Base-by-base conservation (phyloP, 2,797 vertebrate genomes). In the Sciurus vulgaris region DNA sequence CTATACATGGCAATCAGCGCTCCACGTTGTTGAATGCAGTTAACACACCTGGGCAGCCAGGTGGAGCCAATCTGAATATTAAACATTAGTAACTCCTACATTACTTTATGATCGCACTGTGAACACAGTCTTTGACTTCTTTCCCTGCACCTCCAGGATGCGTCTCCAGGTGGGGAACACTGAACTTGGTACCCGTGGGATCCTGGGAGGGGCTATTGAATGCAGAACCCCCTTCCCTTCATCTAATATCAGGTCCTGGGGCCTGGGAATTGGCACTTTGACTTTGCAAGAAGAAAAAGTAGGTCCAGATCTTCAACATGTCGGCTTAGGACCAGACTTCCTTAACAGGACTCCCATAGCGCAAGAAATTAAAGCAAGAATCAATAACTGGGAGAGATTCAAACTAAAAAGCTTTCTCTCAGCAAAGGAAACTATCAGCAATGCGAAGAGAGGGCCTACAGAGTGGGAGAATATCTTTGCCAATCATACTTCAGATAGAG, bases 1-100 rank as follows among this genome's bases (percentile, higher is more conserved):
- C 5, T 18, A 2, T 49, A 35, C 0, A 0, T 41, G 59, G 38
- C 13, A 17, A 38, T 13, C 5, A 38, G 38, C 1, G 14, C 69
- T 69, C 6, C 5, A 35, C 41, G 18, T 14, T 20, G 33, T 67
- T 33, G n/a, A 30, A 69, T 59, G 17, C 7, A 54, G 17, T 26
- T 5, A 5, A 33, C n/a, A 83, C 54, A n/a, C 13, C 5, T 20
- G 73, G 61, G 86, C 72, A 41, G 65, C 49, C 30, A 30, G 9
- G 35, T 38, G 65, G 54, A 4, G 38, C 72, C 63, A 26, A 63
- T 24, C 38, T 41, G 70, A 86, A 41, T 63, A 35, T 79, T 56
- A 35, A 91, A 35, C 12, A 9, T 33, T 30, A 41, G 47, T 18
- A 30, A 84, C 24, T 33, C 10, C 49, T 59, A 9, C 54, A 13